Percentiles rank a stretch among this genome's conserved stretches.
Evolutionary conservation across 2,113 vertebrate species (phyloP).

Genomic region (Orientallactaga bullata): DNA sequence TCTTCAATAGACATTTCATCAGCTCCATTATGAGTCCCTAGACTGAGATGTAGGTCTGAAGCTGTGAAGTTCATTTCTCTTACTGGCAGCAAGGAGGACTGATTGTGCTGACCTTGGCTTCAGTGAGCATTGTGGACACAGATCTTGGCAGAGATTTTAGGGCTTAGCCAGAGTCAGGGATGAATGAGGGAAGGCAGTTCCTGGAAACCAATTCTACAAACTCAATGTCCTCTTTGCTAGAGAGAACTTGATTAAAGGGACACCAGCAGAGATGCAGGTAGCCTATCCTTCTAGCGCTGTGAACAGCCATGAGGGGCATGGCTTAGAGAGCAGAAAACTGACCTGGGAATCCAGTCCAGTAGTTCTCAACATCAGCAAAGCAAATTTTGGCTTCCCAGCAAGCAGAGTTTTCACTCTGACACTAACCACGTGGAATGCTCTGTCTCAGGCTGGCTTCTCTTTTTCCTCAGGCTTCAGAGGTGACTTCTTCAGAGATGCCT

Average conservation of each 20-base stretch:
- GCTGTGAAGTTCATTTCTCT: constrained; percentile 1
- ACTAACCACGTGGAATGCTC: background rate
- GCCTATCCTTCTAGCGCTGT: background rate
- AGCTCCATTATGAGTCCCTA: background rate
- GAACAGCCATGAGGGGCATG: background rate
- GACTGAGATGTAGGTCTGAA: background rate
- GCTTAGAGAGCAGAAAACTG: background rate
- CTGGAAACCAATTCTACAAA: background rate
- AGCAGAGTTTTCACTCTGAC: background rate
- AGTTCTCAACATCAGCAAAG: background rate
- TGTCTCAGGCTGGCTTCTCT: background rate
- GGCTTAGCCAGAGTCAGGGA: background rate
- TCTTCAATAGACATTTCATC: background rate
- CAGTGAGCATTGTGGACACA: background rate
- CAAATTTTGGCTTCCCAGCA: background rate
- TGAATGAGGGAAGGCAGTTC: background rate
- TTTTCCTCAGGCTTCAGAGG: background rate
- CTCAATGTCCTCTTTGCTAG: background rate
- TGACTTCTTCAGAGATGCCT: background rate
- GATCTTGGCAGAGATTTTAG: constrained; percentile 1
- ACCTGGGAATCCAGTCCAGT: background rate
- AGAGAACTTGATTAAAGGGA: background rate
- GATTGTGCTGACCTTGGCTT: constrained; percentile 1
- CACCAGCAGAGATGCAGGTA: background rate
- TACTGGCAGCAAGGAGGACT: background rate